Evolutionary conservation across 2,797 vertebrate genomes (phyloP).

Genomic region (Falco berigora): DNA sequence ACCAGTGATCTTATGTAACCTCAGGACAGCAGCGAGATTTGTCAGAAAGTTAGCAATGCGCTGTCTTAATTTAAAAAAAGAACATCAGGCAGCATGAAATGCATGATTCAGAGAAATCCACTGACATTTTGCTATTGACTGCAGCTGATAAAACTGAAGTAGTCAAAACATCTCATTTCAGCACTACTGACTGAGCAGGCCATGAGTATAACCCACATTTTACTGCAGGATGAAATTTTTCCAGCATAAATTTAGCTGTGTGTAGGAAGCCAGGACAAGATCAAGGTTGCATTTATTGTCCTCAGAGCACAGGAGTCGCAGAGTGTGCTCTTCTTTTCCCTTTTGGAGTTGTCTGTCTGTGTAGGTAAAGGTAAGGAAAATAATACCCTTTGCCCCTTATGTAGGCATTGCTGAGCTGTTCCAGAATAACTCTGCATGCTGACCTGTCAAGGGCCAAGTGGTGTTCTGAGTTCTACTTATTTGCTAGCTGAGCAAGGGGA

Average conservation of each 20-base stretch:
- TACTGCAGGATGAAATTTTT: not conserved
- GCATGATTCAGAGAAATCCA: slow-evolving; percentile 28
- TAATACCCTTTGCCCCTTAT: not conserved
- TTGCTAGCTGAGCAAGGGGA: not conserved
- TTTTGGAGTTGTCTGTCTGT: not conserved
- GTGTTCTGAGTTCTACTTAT: not conserved
- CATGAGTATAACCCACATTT: not conserved
- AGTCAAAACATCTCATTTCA: not conserved
- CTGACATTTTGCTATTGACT: not conserved
- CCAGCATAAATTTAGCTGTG: not conserved
- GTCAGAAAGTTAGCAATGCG: slow-evolving; percentile 23
- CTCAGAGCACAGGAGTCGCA: not conserved
- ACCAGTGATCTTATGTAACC: slow-evolving; percentile 55
- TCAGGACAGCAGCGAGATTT: slow-evolving; percentile 32
- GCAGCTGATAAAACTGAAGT: not conserved
- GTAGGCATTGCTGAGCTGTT: not conserved
- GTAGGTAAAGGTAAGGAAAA: not conserved
- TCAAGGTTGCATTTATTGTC: not conserved
- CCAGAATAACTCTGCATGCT: not conserved
- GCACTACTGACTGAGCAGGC: not conserved
- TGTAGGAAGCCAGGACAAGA: not conserved
- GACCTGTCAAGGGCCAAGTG: not conserved
- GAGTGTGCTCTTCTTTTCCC: not conserved
- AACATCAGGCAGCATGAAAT: slow-evolving; percentile 18
- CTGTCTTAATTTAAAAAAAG: slow-evolving; percentile 34